Conservation (phyloP, 2,797 vertebrate genomes). For the Sebastiscus albofasciatus region DNA sequence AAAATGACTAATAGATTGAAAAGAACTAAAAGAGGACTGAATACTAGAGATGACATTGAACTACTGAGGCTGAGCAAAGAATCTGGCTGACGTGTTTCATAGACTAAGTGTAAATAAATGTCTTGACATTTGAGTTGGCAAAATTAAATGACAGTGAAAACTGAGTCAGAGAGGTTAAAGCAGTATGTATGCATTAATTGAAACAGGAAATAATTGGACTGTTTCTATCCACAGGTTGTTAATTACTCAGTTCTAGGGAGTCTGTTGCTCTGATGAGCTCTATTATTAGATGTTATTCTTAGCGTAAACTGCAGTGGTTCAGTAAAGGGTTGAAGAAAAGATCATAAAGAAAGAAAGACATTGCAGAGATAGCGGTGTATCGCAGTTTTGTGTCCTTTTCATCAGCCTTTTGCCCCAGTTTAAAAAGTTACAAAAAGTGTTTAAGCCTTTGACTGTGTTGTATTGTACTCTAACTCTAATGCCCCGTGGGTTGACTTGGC, state of each 20-base stretch:
- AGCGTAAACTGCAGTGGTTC: not conserved
- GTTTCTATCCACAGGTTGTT: slow-evolving; percentile 25
- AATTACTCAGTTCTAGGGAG: slow-evolving; percentile 29
- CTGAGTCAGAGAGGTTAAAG: not conserved
- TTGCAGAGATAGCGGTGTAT: not conserved
- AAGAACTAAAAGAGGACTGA: not conserved
- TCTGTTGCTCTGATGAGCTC: slow-evolving; percentile 16
- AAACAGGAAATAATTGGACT: slow-evolving; percentile 22
- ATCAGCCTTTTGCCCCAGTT: not conserved
- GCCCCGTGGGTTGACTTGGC: not conserved
- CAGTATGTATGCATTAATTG: not conserved
- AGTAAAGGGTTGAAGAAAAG: not conserved
- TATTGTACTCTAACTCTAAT: not conserved
- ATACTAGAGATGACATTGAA: not conserved
- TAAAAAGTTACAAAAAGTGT: not conserved
- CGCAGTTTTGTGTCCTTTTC: not conserved
- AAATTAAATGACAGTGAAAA: slow-evolving; percentile 20
- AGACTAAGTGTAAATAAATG: slow-evolving; percentile 27
- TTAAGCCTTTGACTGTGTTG: not conserved
- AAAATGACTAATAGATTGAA: not conserved
- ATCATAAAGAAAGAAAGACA: not conserved
- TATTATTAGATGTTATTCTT: slow-evolving; percentile 35
- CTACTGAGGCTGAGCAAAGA: not conserved
- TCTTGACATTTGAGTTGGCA: slow-evolving; percentile 31
- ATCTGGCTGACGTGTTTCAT: not conserved